Base-by-base conservation (phyloP, 2,113 vertebrate species). In the Micromys minutus region DNA sequence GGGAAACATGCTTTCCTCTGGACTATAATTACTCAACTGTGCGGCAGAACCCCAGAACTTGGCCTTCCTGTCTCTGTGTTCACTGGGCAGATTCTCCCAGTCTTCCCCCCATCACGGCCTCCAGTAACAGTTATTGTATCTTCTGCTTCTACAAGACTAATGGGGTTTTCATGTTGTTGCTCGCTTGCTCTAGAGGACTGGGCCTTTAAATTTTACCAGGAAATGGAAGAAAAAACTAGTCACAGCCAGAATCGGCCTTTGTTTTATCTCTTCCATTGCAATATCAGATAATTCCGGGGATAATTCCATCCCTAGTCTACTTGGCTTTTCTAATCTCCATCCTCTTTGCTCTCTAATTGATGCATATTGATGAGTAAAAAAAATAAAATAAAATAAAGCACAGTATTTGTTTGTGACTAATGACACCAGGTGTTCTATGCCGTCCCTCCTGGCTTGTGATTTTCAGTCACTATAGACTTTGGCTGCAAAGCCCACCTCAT, bases 311-410 rank as follows among this genome's bases (percentile, higher is more conserved):
- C 81, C 61, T 39, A 47, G 80, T 93, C 94, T 93, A 89, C 96
- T 71, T 87, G 95, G 71, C 94, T 94, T 98, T 21, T 22, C 67
- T 97, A 89, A 86, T 92, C 42, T 45, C 45, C 26, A 88, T 96
- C 83, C 77, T 98, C 89, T 84, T 90, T 96, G 95, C 95, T 97
- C 79, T 93, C 98, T 75, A 45, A 52, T 94, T 50, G 94, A 96
- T 96, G 87, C 90, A 57, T 89, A 42, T 74, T 91, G 45, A 69
- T 93, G 92, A 93, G 63, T 89, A 65, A 67, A 90, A 90, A n/a
- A n/a, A n/a, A n/a, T n/a, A n/a, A n/a, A n/a, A n/a, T n/a, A n/a
- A n/a, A 96, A 65, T 93, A 59, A 97, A 95, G 15, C n/a, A 1
- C 21, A 21, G 3, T 19, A 19, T 94, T 94, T 76, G 9, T 59